These are phyloP conservation scores for Bombylius major DNA, from an alignment of 2,888 invertebrate genomes.

Conservation along the genomic window DNA sequence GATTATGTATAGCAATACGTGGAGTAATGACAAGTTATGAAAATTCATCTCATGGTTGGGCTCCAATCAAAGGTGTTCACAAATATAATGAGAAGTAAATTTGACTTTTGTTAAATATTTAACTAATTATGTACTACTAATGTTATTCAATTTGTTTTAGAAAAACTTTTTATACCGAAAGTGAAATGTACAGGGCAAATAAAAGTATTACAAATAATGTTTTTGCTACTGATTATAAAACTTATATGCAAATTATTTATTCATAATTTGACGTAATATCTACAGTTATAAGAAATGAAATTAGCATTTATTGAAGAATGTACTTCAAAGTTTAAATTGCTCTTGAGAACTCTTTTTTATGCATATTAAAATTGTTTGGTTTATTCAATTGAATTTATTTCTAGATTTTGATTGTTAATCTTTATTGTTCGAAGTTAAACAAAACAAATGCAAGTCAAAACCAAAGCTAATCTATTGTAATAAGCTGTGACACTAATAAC, in stretches of 20 bases:
- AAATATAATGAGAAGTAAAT: background rate
- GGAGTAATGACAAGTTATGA: slow-evolving; percentile 61
- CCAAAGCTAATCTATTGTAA: too few relatives aligned
- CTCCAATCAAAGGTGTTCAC: slow-evolving; percentile 47
- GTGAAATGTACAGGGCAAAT: background rate
- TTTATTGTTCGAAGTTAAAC: too few relatives aligned
- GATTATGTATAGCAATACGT: slow-evolving; percentile 49
- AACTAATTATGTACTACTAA: background rate
- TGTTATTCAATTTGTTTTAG: background rate
- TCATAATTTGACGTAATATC: too few relatives aligned
- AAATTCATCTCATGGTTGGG: slow-evolving; percentile 57
- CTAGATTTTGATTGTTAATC: too few relatives aligned
- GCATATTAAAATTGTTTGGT: too few relatives aligned
- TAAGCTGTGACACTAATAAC: too few relatives aligned
- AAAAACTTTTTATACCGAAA: slow-evolving; percentile 1
- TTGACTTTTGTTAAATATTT: background rate
- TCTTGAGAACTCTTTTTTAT: too few relatives aligned
- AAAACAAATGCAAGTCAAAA: too few relatives aligned
- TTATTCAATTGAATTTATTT: too few relatives aligned
- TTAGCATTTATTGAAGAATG: too few relatives aligned
- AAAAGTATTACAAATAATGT: slow-evolving; percentile 2
- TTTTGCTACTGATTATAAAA: slow-evolving; percentile 10
- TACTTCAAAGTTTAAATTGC: too few relatives aligned
- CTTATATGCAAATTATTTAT: slow-evolving; percentile 8
- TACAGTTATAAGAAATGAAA: too few relatives aligned